phyloP scores from a whole-genome alignment of 1,140 invertebrate species.

The Apolygus lucorum region DNA sequence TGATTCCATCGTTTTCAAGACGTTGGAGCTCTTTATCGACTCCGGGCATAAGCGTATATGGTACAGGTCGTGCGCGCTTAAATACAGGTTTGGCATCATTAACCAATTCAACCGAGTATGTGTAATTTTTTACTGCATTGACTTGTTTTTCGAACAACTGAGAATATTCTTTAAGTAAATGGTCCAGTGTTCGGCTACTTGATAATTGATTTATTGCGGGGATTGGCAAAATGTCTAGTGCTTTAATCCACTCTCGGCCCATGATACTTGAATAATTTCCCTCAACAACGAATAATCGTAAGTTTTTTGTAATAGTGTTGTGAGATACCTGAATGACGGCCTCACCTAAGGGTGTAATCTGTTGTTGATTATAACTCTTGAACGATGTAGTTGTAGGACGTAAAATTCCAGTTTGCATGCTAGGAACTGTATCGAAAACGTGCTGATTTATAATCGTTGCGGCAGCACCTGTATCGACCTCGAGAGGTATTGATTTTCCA shows the following conservation, averaged over 20 bases:
- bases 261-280: not conserved
- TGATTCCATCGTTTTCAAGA: constrained; percentile 37
- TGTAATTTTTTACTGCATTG: not conserved
- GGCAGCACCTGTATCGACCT: constrained; percentile 4
- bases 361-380: constrained; percentile 2
- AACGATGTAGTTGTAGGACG: not conserved
- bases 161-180: not conserved
- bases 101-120: not conserved
- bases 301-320: not conserved
- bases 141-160: constrained; percentile 3
- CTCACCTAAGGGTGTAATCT: constrained; percentile 3
- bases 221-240: not conserved
- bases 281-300: not conserved
- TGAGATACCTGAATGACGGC: not conserved
- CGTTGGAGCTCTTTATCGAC: constrained; percentile 35
- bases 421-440: constrained; percentile 2
- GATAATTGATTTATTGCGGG: not conserved
- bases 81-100: not conserved
- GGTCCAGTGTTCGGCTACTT: not conserved
- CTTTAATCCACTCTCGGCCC: constrained; percentile 10
- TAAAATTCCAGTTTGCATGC: constrained; percentile 1
- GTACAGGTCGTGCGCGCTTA: not conserved
- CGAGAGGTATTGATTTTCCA: not conserved
- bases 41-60: not conserved
- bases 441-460: not conserved